Percentiles rank a stretch among this genome's conserved stretches.
Conservation (phyloP, 2,113 vertebrate species). For the Percina caprodes region DNA sequence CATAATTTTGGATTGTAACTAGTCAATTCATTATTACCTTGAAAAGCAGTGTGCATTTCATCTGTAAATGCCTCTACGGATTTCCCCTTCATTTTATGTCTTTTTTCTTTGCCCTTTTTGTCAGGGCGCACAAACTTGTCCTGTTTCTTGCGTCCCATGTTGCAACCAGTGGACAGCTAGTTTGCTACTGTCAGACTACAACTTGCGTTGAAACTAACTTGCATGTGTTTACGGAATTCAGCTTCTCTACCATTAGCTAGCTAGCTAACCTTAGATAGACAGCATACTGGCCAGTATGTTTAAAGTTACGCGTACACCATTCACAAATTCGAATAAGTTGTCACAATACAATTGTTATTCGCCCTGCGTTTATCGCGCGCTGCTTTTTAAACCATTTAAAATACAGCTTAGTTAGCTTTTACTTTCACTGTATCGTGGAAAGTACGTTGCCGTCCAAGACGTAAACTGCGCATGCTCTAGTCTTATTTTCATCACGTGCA, state of each 20-base stretch:
- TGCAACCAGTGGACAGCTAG: not conserved
- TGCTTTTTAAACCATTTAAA: not conserved
- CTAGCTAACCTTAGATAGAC: not conserved
- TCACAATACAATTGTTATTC: not conserved
- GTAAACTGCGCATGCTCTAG: constrained; percentile 46
- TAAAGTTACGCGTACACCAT: not conserved
- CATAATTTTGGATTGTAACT: not conserved
- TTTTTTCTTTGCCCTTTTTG: constrained; percentile 81
- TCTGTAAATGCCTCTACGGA: constrained; percentile 86
- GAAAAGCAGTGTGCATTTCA: constrained; percentile 87
- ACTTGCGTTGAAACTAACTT: not conserved
- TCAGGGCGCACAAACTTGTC: constrained; percentile 71
- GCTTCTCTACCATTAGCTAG: constrained; percentile 13
- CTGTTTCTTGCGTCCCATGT: constrained; percentile 86
- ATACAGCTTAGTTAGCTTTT: not conserved
- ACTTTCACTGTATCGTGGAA: not conserved
- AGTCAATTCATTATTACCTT: constrained; percentile 75
- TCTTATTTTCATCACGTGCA: constrained; percentile 61
- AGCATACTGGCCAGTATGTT: too few species aligned
- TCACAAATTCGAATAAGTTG: not conserved
- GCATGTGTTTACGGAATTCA: constrained; percentile 13
- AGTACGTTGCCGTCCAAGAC: not conserved
- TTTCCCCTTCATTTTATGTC: constrained; percentile 81
- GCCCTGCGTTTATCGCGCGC: too few species aligned
- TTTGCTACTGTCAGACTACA: not conserved